Evolutionary conservation across 2,113 vertebrate genomes (phyloP).

Genomic region (Dipodomys stephensi): DNA sequence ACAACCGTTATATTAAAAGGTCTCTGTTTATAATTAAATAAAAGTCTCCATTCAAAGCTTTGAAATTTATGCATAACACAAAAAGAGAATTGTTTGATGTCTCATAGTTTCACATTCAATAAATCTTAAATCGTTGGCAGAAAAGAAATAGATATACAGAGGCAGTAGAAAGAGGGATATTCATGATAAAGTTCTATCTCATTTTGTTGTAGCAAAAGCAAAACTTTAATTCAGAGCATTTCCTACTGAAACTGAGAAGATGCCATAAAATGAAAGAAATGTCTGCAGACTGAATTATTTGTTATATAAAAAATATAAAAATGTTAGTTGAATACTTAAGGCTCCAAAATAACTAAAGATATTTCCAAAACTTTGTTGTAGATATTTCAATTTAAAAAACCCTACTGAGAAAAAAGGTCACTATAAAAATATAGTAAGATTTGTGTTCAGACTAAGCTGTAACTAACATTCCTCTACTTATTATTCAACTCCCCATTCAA

Average conservation of each 20-base stretch:
- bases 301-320: neutral
- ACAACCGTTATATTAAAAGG: neutral
- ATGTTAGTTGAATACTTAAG: neutral
- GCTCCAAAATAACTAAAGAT: neutral
- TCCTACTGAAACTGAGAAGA: neutral
- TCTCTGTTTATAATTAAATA: constrained; percentile 46
- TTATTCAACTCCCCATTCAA: neutral
- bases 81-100: constrained; percentile 12
- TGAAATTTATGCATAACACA: neutral
- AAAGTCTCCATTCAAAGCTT: constrained; percentile 18
- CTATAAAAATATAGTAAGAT: no score
- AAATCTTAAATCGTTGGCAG: constrained; percentile 30
- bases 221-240: constrained; percentile 11
- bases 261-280: neutral
- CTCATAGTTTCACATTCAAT: constrained; percentile 55
- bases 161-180: neutral
- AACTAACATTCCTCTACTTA: no score
- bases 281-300: neutral
- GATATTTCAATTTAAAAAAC: constrained; percentile 7
- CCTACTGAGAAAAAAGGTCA: neutral
- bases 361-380: neutral
- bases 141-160: constrained; percentile 33
- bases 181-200: neutral
- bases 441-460: no score
- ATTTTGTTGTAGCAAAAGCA: constrained; percentile 4